phyloP scores from a whole-genome alignment of 2,888 invertebrate genomes.

The Holacanthella duospinosa region DNA sequence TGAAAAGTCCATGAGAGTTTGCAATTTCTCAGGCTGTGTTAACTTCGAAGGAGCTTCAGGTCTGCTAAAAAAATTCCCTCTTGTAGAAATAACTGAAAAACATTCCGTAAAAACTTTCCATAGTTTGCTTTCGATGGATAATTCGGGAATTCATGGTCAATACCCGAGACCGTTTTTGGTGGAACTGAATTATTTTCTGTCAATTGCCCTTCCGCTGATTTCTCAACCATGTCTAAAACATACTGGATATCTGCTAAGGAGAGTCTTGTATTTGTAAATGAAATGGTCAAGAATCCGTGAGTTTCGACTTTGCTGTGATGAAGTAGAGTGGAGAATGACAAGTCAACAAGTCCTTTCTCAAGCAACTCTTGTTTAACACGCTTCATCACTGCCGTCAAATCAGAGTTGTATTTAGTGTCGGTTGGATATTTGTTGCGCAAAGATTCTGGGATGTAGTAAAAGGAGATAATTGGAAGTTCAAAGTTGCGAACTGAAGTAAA shows the following conservation, averaged over 20 bases:
- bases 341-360: neutral
- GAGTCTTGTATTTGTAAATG: neutral
- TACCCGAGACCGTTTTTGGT: neutral
- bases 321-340: neutral
- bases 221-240: neutral
- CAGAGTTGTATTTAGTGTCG: neutral
- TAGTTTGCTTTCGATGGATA: neutral
- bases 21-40: neutral
- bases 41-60: neutral
- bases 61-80: neutral
- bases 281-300: neutral
- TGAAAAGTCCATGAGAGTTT: neutral
- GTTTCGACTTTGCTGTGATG: neutral
- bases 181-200: neutral
- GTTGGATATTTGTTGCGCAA: neutral
- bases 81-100: neutral
- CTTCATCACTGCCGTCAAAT: neutral
- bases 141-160: neutral
- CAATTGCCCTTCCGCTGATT: neutral
- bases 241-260: neutral
- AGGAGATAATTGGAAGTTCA: neutral
- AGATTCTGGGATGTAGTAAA: neutral
- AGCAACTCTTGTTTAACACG: neutral
- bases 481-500: too few species aligned
- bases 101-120: neutral